Conservation (phyloP, 2,797 vertebrate species). For the Paratrypauchen microcephalus region DNA sequence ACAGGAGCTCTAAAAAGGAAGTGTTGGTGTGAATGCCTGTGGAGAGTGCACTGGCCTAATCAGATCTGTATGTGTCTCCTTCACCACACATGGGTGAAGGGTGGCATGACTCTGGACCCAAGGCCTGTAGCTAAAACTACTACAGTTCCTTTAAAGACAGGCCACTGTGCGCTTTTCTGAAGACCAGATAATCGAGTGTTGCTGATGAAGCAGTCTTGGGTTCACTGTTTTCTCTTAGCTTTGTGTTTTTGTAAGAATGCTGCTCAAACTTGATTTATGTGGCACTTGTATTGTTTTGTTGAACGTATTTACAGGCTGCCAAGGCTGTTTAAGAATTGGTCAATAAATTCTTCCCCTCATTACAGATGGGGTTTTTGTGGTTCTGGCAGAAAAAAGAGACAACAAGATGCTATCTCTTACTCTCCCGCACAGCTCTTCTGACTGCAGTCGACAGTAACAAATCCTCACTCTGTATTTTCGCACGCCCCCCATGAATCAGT, state of each 20-base stretch:
- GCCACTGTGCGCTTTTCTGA: constrained; percentile 54
- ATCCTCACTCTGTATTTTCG: constrained; percentile 31
- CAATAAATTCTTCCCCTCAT: constrained; percentile 33
- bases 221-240: constrained; percentile 27
- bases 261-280: constrained; percentile 42
- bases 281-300: constrained; percentile 33
- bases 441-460: constrained; percentile 25
- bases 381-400: constrained; percentile 17
- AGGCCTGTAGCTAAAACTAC: constrained; percentile 53
- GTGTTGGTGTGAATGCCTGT: constrained; percentile 60
- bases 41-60: constrained; percentile 58
- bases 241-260: constrained; percentile 41
- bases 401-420: background rate
- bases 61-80: constrained; percentile 60
- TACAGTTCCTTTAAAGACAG: constrained; percentile 43
- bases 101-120: constrained; percentile 46
- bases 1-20: constrained; percentile 60
- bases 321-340: constrained; percentile 37
- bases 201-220: constrained; percentile 54
- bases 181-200: constrained; percentile 58
- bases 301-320: constrained; percentile 33
- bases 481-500: constrained; percentile 53
- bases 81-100: constrained; percentile 37
- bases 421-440: background rate
- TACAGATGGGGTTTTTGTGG: constrained; percentile 14